Conservation (phyloP, 2,797 vertebrate genomes). For the Catamblyrhynchus diadema region DNA sequence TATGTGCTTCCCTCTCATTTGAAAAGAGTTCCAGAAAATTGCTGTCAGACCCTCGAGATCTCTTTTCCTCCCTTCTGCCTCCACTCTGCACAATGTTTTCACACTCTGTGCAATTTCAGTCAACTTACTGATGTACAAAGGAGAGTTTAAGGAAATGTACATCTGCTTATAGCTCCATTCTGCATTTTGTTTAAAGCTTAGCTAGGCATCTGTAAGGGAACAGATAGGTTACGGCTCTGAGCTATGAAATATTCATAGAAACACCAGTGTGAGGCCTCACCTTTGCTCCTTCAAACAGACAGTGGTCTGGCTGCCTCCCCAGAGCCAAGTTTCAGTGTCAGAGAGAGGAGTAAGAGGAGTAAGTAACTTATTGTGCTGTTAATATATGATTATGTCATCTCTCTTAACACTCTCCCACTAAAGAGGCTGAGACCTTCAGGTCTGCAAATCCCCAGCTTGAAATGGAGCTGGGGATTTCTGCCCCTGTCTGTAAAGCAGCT, state of each 20-base stretch:
- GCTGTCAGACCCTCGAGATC: neutral
- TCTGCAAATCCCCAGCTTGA: neutral
- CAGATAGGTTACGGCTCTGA: constrained; percentile 27
- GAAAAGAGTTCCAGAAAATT: neutral
- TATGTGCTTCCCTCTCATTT: neutral
- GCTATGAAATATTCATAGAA: constrained; percentile 64
- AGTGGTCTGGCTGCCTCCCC: neutral
- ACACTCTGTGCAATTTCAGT: neutral
- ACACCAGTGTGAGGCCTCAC: neutral
- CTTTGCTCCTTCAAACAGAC: constrained; percentile 22
- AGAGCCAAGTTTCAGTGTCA: neutral
- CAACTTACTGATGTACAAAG: neutral
- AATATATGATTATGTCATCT: constrained; percentile 29
- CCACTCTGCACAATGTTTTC: neutral
- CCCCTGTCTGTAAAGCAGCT: neutral
- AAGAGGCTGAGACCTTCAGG: neutral
- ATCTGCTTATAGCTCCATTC: neutral
- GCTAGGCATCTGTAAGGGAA: neutral
- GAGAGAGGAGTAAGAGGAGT: neutral
- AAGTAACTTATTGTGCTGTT: constrained; percentile 40
- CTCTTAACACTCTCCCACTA: neutral
- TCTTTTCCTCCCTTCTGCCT: neutral
- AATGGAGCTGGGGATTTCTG: neutral
- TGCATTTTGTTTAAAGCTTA: constrained; percentile 12
- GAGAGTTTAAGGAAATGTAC: neutral